Base-by-base conservation (phyloP, 2,888 invertebrate species). In the Cheilosia variabilis region DNA sequence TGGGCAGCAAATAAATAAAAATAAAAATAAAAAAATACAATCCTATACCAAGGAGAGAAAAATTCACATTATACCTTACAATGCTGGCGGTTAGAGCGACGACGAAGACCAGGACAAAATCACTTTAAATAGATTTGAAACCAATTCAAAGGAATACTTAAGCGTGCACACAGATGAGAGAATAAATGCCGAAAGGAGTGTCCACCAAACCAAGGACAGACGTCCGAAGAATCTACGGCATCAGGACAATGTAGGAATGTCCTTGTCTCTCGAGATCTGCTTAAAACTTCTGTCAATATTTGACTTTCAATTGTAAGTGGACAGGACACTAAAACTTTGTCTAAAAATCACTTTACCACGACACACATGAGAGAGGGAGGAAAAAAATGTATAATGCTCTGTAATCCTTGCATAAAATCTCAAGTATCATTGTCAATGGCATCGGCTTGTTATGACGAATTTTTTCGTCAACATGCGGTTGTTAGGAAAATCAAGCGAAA, bases 231-330 rank as follows among this genome's bases (percentile, higher is more conserved):
- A 86, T 81, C 31, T 77, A 55, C 77, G 75, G 53, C 75, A 75
- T 84, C 60, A 60, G 79, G 68, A 63, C 55, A 68, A 34, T 50
- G 45, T 22, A 60, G 55, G 62, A 78, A 83, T 81, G 81, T 63
- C 76, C 81, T 71, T 62, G 60, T 79, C 73, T 45, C 53, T 71
- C 45, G n/a, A 72, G 66, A 27, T 69, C 68, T 71, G 24, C 37
- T n/a, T 55, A 50, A 58, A 78, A 76, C 76, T 72, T 76, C 31
- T 58, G 77, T 81, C 76, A 86, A 77, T 86, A 81, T 86, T 86
- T 81, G 77, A 86, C 81, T 80, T 86, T 77, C 75, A 86, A 81
- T 77, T 72, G 76, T 58, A 63, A 72, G 68, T 81, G 81, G 66
- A 72, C 50, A 76, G 71, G 60, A 80, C 50, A 63, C 57, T 57